Conservation (phyloP, 2,888 invertebrate species). For the Phaedon cochleariae region DNA sequence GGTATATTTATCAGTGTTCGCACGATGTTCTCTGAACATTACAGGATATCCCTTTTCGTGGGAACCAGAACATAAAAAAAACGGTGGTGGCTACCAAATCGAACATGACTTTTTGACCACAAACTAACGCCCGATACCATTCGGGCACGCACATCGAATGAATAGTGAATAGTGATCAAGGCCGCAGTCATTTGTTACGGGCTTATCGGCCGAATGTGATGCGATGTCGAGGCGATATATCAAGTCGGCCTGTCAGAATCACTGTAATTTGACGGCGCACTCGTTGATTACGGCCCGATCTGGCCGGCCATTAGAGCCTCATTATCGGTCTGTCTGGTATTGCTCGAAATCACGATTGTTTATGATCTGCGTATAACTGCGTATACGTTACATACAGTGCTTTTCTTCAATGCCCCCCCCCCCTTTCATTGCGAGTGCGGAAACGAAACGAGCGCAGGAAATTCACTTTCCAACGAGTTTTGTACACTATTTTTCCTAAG, state of each 20-base stretch:
- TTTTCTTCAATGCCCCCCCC: too few relatives aligned
- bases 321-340: slow-evolving; percentile 17
- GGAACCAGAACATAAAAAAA: too few relatives aligned
- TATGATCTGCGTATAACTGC: not conserved
- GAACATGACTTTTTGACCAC: too few relatives aligned
- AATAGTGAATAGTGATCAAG: slow-evolving; percentile 9
- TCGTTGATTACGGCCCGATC: slow-evolving; percentile 40
- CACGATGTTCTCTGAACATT: too few relatives aligned
- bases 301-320: slow-evolving; percentile 19
- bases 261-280: slow-evolving; percentile 42
- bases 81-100: too few relatives aligned
- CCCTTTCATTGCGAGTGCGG: too few relatives aligned
- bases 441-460: too few relatives aligned
- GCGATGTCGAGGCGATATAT: slow-evolving; percentile 31
- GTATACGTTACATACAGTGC: too few relatives aligned
- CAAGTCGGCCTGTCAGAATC: slow-evolving; percentile 30
- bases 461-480: too few relatives aligned
- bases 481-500: too few relatives aligned
- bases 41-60: too few relatives aligned
- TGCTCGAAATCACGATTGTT: slow-evolving; percentile 8
- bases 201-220: slow-evolving; percentile 33
- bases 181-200: slow-evolving; percentile 31
- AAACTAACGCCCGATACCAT: not conserved
- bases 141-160: not conserved
- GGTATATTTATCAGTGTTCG: too few relatives aligned